Evolutionary conservation across 2,888 invertebrate genomes (phyloP).

Genomic region (Cephus rjabovi): DNA sequence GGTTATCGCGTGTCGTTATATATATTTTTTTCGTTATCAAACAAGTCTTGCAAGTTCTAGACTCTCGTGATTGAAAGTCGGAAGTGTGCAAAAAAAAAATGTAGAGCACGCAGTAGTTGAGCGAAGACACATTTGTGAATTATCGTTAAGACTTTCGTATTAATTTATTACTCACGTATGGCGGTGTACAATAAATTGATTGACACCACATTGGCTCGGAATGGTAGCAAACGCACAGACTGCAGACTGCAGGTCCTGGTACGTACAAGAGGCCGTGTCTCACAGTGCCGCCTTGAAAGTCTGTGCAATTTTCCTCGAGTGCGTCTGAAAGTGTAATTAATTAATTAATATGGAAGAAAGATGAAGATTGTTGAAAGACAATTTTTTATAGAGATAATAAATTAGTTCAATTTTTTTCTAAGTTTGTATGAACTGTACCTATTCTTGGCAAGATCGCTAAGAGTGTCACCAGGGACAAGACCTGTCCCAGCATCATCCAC

Average conservation of each 20-base stretch:
- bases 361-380: no score
- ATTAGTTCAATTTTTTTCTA: no score
- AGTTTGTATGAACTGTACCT: no score
- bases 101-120: no score
- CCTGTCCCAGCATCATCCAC: not conserved
- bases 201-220: conserved; percentile 89
- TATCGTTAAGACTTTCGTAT: not conserved
- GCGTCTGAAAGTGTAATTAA: conserved; percentile 68
- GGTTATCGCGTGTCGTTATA: no score
- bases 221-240: conserved; percentile 88
- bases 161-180: conserved; percentile 75
- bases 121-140: no score
- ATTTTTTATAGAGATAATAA: no score
- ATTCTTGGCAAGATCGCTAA: conserved; percentile 18
- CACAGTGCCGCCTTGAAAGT: conserved; percentile 84
- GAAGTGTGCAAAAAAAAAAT: no score
- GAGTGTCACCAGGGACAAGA: conserved; percentile 38
- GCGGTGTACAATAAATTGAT: conserved; percentile 88
- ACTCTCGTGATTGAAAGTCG: no score
- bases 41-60: no score
- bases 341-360: no score
- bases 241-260: conserved; percentile 87
- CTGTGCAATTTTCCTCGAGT: conserved; percentile 83
- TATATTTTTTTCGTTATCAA: no score
- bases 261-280: conserved; percentile 85